These are phyloP conservation scores for Calliscelio sp. DNA, from an alignment of 2,888 invertebrate genomes.

Conservation along the genomic window DNA sequence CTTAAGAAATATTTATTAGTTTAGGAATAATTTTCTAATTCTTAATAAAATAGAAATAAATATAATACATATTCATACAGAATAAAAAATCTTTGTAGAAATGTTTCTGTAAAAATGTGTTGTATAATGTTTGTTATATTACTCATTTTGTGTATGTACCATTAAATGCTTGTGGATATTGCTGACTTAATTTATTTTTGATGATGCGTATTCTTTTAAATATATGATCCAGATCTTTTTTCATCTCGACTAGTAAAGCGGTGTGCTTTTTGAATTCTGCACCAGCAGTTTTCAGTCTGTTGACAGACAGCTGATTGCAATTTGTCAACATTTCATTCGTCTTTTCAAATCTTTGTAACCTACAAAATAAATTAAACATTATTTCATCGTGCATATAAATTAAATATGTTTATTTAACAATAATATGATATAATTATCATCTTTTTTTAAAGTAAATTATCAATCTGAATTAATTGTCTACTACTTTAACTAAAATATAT, in stretches of 20 bases:
- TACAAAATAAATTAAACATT: conserved; percentile 82
- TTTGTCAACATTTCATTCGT: conserved; percentile 99
- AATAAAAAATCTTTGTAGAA: too few relatives aligned
- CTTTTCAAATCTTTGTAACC: conserved; percentile 98
- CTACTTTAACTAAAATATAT: too few relatives aligned
- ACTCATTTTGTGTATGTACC: conserved; percentile 80
- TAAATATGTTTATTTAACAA: too few relatives aligned
- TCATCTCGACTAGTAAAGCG: conserved; percentile 94
- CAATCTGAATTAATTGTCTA: too few relatives aligned
- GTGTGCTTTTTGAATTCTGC: conserved; percentile 97
- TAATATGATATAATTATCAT: too few relatives aligned
- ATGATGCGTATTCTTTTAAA: conserved; percentile 96
- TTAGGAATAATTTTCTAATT: too few relatives aligned
- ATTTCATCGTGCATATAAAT: too few relatives aligned
- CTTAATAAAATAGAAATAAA: too few relatives aligned
- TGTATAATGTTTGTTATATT: neutral
- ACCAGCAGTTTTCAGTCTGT: conserved; percentile 93
- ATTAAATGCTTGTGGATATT: conserved; percentile 85
- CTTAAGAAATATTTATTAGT: too few relatives aligned
- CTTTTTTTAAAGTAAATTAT: too few relatives aligned
- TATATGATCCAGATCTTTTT: conserved; percentile 97
- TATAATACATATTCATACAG: too few relatives aligned
- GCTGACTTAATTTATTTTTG: conserved; percentile 91
- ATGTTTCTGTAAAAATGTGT: neutral
- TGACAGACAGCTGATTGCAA: conserved; percentile 97